Base-by-base conservation (phyloP, 2,797 vertebrate genomes). In the Trachurus trachurus region DNA sequence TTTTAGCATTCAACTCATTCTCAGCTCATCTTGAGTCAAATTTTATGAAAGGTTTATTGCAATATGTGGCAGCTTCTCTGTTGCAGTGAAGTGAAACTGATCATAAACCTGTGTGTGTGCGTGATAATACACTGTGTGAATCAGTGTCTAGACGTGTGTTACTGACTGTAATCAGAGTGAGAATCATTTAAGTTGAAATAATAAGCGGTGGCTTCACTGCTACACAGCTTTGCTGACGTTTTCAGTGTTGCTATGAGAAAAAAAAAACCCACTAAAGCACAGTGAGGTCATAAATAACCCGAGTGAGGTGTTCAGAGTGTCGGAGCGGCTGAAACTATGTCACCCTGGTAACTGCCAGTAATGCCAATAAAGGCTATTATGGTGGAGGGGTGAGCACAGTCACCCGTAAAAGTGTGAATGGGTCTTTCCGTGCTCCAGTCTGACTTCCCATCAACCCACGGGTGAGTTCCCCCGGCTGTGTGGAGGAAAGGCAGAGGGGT, bases 251-350 rank as follows among this genome's bases (percentile, higher is more conserved):
- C 50, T 54, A 58, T 15, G 17, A 44, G 63, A n/a, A 60, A n/a
- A 59, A 59, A 69, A 74, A 34, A 69, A 44, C 52, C 39, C 22
- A 37, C 19, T 12, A 71, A 79, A 73, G 45, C 66, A 47, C 26
- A 47, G 39, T n/a, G 22, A 62, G 66, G 81, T 84, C 82, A 62
- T 87, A 80, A 91, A 87, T 84, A 85, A 84, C 82, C 69, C 67
- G 58, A 31, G 58, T 13, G 69, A 82, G 75, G 70, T 72, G 75
- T 53, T 74, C 42, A 60, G 67, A 56, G 31, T 34, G 22, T 52
- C 5, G 11, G 50, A 73, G 71, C 42, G 66, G 73, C 62, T 78
- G 12, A 39, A 86, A 34, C 75, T 54, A 67, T 75, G 68, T 90
- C 82, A 57, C 87, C 78, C 29, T 19, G 52, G 87, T 59, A 75